phyloP scores from a whole-genome alignment of 2,797 vertebrate genomes.

The Manis javanica region DNA sequence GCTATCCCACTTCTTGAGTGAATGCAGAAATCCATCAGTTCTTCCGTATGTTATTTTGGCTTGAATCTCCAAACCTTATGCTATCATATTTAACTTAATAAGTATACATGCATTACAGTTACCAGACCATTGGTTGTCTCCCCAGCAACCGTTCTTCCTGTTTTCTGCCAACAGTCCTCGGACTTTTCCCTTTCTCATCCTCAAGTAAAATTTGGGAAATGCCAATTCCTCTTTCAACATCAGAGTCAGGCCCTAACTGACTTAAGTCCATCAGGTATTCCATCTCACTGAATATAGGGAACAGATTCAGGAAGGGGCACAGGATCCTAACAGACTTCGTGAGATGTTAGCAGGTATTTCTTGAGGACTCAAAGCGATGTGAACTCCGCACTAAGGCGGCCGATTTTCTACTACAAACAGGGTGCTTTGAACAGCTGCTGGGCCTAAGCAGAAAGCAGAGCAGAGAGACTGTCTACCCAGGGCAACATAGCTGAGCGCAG shows the following conservation, averaged over 20 bases:
- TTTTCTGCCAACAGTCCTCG: not conserved
- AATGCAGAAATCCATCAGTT: conserved; percentile 75
- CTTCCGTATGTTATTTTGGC: conserved; percentile 79
- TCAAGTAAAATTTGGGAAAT: not conserved
- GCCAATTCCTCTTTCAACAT: not conserved
- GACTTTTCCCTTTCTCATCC: not conserved
- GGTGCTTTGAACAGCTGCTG: not conserved
- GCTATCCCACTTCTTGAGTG: conserved; percentile 71
- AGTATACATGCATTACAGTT: conserved; percentile 10
- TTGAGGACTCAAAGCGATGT: not conserved
- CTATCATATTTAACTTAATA: conserved; percentile 70
- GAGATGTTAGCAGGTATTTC: not conserved
- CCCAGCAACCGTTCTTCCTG: not conserved
- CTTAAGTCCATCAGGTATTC: not conserved
- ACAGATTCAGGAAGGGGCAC: not conserved
- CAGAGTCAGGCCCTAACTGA: not conserved
- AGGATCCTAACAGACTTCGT: not conserved
- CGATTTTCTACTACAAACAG: not conserved
- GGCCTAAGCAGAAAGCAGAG: not conserved
- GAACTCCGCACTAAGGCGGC: not conserved
- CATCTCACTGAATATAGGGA: not conserved
- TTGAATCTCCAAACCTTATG: conserved; percentile 72
- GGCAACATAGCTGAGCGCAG: not conserved
- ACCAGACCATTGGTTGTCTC: conserved; percentile 16
- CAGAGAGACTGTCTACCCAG: not conserved